Evolutionary conservation across 2,113 vertebrate genomes (phyloP), one percentile per base, ranked within the genome.

Genomic region (Xiphias gladius): DNA sequence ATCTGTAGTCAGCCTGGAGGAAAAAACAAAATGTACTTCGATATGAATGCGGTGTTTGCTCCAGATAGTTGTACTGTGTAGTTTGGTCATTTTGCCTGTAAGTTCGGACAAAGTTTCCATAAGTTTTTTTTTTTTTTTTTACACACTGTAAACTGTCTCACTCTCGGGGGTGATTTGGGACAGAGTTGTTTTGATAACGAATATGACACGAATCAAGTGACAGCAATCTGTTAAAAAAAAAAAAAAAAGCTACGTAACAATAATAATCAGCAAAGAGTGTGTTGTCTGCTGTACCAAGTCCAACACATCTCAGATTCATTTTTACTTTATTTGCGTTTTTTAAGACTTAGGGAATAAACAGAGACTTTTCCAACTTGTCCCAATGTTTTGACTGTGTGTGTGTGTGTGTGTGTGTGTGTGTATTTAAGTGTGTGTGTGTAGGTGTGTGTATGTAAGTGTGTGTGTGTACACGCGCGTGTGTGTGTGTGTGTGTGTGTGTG

Each of bases 331-430:
- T 55, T 62, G 7, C 6, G 7, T 19, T 52, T 37, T 30, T 2
- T 1, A 22, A 19, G 19, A 14, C 41, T 32, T n/a, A n/a, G 13
- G 11, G 4, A 43, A 24, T 35, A 63, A 76, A 64, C 3, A 17
- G 4, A 19, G 62, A 87, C 76, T 90, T 92, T 68, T 39, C 50
- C 28, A 65, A 57, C 5, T 63, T 80, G 32, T 54, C n/a, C 20
- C 61, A 54, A 55, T 85, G 79, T 83, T 90, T 88, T 83, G 86
- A 83, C 57, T 46, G 61, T n/a, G 73, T 5, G 61, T 24, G 64
- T 59, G 50, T 55, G 37, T 0, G 52, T 2, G 22, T 26, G 52
- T 10, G 48, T 14, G 10, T 11, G 68, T 12, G n/a, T n/a, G n/a
- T n/a, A n/a, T n/a, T n/a, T n/a, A n/a, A n/a, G 37, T 0, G 52